Conservation (phyloP, 2,113 vertebrate genomes). For the Verasper variegatus region DNA sequence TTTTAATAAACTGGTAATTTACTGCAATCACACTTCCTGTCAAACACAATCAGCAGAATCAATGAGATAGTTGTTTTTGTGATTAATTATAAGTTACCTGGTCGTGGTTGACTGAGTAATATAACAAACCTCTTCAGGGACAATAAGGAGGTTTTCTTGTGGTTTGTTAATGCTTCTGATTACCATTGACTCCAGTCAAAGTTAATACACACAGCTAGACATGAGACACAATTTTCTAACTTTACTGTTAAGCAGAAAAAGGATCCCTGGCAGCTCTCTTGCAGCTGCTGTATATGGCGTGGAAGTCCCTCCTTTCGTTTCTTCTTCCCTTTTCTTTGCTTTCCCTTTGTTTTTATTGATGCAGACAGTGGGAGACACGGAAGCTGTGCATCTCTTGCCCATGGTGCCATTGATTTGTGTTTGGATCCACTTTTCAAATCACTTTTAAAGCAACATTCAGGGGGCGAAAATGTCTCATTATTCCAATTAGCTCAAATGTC, state of each 20-base stretch:
- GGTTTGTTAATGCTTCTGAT: constrained; percentile 7
- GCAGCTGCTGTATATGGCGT: constrained; percentile 21
- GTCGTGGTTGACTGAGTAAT: not conserved
- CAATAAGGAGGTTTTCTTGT: not conserved
- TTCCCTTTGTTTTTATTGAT: constrained; percentile 44
- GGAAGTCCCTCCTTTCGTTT: constrained; percentile 9
- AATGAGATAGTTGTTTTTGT: not conserved
- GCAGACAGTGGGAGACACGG: constrained; percentile 35
- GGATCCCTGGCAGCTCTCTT: constrained; percentile 23
- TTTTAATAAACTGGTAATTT: too few species aligned
- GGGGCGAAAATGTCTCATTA: constrained; percentile 11
- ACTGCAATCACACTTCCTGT: not conserved
- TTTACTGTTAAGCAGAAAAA: constrained; percentile 1
- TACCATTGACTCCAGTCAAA: constrained; percentile 1
- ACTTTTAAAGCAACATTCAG: constrained; percentile 41
- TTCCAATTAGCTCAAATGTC: constrained; percentile 24
- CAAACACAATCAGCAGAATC: not conserved
- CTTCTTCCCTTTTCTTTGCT: constrained; percentile 14
- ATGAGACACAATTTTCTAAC: not conserved
- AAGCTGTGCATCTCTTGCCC: constrained; percentile 39
- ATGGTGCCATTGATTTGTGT: constrained; percentile 64
- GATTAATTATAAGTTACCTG: not conserved
- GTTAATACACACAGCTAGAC: not conserved
- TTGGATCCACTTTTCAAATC: constrained; percentile 46
- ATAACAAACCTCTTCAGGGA: not conserved